phyloP scores from a whole-genome alignment of 2,888 invertebrate species.

The Dasysyrphus albostriatus region DNA sequence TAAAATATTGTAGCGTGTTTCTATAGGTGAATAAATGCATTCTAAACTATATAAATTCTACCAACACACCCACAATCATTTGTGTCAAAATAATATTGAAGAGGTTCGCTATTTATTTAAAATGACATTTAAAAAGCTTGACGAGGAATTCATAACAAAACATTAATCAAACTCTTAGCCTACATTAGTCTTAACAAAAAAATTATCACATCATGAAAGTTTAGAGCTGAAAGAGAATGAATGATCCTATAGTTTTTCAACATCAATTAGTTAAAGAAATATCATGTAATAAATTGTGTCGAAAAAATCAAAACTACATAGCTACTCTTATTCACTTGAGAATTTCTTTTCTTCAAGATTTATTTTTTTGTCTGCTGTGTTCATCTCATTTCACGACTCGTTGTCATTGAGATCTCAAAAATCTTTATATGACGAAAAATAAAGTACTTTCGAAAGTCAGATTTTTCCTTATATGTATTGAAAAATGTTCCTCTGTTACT shows the following conservation, averaged over 20 bases:
- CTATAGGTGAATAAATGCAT: neutral
- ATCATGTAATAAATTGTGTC: neutral
- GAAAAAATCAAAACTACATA: neutral
- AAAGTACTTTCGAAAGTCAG: neutral
- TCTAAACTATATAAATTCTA: neutral
- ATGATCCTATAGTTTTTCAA: conserved; percentile 64
- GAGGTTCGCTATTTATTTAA: conserved; percentile 64
- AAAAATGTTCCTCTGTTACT: conserved; percentile 18
- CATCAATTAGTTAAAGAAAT: conserved; percentile 34
- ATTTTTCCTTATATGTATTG: conserved; percentile 33
- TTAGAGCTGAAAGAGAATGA: conserved; percentile 33
- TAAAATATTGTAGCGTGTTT: conserved; percentile 8
- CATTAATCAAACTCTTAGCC: conserved; percentile 66
- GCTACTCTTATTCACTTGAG: neutral
- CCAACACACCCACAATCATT: conserved; percentile 13
- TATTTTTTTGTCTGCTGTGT: neutral
- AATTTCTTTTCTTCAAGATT: neutral
- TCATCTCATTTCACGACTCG: neutral
- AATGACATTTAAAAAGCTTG: conserved; percentile 62
- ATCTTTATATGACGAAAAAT: neutral
- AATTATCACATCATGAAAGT: conserved; percentile 44
- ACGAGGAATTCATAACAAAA: conserved; percentile 62
- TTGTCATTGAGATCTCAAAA: neutral
- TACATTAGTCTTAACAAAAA: conserved; percentile 33
- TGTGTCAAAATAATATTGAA: conserved; percentile 46